phyloP scores from a whole-genome alignment of 1,140 invertebrate genomes.

The Grapholita molesta region DNA sequence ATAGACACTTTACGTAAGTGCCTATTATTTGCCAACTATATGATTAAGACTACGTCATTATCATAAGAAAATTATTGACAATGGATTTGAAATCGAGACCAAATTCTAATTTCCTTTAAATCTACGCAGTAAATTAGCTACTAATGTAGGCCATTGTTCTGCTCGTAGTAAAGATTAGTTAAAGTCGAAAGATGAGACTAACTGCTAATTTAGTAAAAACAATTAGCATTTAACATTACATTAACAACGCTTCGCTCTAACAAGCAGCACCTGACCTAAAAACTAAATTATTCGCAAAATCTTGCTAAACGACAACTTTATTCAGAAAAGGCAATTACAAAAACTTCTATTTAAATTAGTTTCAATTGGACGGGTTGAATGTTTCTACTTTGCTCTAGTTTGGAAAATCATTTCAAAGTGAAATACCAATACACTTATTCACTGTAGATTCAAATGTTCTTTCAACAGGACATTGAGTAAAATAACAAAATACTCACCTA shows the following conservation, averaged over 20 bases:
- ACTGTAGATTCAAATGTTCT: background rate
- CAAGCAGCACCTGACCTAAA: background rate
- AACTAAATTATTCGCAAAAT: background rate
- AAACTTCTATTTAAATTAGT: background rate
- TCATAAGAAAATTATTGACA: too few relatives aligned
- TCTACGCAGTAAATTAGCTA: background rate
- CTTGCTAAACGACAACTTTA: background rate
- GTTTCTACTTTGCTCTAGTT: background rate
- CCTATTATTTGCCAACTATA: too few relatives aligned
- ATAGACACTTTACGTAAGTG: too few relatives aligned
- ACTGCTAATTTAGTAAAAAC: background rate
- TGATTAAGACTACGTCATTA: too few relatives aligned
- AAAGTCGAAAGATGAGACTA: background rate
- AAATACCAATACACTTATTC: background rate
- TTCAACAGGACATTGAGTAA: background rate
- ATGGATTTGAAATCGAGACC: background rate
- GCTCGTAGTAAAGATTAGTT: background rate
- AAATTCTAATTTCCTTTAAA: background rate
- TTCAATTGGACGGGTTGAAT: background rate
- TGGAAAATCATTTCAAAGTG: background rate
- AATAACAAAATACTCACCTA: conserved; percentile 23
- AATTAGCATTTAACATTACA: background rate
- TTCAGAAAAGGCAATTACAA: background rate
- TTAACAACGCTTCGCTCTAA: background rate
- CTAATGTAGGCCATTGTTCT: background rate